Evolutionary conservation across 2,888 invertebrate genomes (phyloP), one percentile per base, ranked within the genome.

Genomic region (Thecophora atra): DNA sequence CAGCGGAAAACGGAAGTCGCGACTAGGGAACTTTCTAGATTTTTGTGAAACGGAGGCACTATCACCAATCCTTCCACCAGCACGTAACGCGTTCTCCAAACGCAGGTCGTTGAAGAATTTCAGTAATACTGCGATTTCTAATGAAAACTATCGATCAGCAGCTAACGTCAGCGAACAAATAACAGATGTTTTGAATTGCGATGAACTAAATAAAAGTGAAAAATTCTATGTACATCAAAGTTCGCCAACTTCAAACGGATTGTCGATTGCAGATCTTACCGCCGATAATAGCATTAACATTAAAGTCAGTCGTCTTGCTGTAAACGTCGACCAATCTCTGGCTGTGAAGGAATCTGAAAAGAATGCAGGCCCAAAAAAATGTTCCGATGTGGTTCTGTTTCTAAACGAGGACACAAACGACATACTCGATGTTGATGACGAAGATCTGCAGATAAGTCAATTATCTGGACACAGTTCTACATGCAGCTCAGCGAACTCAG

Each of bases 221-320:
- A 78, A 77, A 30, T 84, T 83, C 66, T 83, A 83, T 0, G 85
- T 85, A 0, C 84, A 85, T 74, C 79, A 80, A 26, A 85, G 80
- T 19, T 81, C 80, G 0, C 81, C 81, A 3, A 80, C 82, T 0
- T 77, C 82, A 72, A 77, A 73, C 5, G 73, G 70, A 47, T 47
- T 68, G 21, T 37, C 60, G 15, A n/a, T 54, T 8, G 58, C 47
- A 3, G 71, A 72, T 68, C 73, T 4, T 56, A 84, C 83, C 1
- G 78, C 80, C 0, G 84, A 86, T 37, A 76, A 78, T 65, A 81
- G 83, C 72, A 82, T 82, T 26, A 82, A 82, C 72, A 76, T 80
- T 19, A 79, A 80, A 28, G 80, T 84, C 0, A 81, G 81, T 44
- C 81, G 82, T 0, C 65, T 84, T 54, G 76, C 77, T 0, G 81